A percentile compares a stretch with the other conserved stretches of the same genome.
phyloP scores from a whole-genome alignment of 2,797 vertebrate genomes.

The Hirundo rustica region DNA sequence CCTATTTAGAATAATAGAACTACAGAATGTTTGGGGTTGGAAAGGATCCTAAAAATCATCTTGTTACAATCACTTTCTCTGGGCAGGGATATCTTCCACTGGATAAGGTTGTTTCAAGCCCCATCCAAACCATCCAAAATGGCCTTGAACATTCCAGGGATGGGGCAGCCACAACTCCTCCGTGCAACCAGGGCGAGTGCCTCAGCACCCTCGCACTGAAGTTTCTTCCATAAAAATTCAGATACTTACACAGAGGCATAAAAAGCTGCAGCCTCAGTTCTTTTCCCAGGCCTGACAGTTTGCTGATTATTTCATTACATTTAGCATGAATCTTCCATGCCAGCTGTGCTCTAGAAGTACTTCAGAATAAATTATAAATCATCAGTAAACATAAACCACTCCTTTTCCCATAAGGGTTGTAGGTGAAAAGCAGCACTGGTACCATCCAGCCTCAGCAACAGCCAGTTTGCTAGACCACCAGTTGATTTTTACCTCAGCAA shows the following conservation, averaged over 20 bases:
- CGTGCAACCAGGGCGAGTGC: too few relatives aligned
- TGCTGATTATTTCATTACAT: neutral
- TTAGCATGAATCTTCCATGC: accelerated
- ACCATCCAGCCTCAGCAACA: neutral
- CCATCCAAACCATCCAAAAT: neutral
- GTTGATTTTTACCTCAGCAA: neutral
- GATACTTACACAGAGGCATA: neutral
- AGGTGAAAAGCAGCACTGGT: neutral
- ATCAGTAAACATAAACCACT: neutral
- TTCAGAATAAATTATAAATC: neutral
- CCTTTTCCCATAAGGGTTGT: neutral
- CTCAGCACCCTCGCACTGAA: neutral
- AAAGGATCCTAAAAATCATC: neutral
- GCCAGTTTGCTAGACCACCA: neutral
- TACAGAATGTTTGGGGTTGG: neutral
- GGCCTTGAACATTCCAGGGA: neutral
- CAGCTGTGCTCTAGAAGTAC: neutral
- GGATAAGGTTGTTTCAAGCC: neutral
- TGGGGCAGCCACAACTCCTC: neutral
- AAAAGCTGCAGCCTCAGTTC: neutral
- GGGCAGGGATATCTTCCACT: neutral
- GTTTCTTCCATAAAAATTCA: neutral
- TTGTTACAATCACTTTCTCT: neutral
- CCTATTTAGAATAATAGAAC: neutral
- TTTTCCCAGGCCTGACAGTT: neutral